phyloP scores from a whole-genome alignment of 23 tunicate genomes.

The Phallusia fumigata region DNA sequence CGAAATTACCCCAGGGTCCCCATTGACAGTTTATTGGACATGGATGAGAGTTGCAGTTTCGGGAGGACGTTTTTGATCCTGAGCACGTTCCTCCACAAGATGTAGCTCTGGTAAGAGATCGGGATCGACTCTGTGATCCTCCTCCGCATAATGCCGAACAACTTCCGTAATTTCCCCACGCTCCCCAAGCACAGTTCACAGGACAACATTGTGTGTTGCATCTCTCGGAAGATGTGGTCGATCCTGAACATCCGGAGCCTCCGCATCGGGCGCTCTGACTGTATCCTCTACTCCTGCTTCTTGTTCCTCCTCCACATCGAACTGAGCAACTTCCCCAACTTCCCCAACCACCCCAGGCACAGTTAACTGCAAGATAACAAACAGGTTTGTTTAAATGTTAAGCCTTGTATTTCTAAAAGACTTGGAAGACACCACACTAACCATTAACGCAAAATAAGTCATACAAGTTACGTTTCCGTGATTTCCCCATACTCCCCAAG shows the following conservation, averaged over 20 bases:
- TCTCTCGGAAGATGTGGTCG: constrained; percentile 1
- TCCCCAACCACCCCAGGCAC: not conserved
- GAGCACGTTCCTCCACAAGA: constrained; percentile 42
- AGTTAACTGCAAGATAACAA: not conserved
- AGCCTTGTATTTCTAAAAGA: too few relatives aligned
- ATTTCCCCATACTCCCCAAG: too few relatives aligned
- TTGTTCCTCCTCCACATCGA: constrained; percentile 44
- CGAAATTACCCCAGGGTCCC: constrained; percentile 24
- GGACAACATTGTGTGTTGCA: constrained; percentile 50
- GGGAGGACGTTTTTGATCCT: constrained; percentile 18
- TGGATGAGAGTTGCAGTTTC: constrained; percentile 26
- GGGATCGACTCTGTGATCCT: constrained; percentile 35
- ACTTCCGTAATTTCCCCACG: constrained; percentile 30
- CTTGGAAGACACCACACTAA: not conserved
- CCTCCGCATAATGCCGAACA: constrained; percentile 35
- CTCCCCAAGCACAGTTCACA: constrained; percentile 44
- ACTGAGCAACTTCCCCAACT: constrained; percentile 32
- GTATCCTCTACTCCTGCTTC: constrained; percentile 21
- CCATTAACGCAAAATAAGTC: not conserved
- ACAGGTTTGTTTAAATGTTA: too few relatives aligned
- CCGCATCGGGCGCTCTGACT: constrained; percentile 22
- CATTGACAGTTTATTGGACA: constrained; percentile 42
- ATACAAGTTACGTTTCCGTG: not conserved
- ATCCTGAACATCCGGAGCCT: constrained; percentile 24
- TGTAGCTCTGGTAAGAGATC: not conserved